Percentiles rank a stretch among this genome's conserved stretches.
Conservation (phyloP, 1,140 invertebrate genomes). For the Plutomurus gul region DNA sequence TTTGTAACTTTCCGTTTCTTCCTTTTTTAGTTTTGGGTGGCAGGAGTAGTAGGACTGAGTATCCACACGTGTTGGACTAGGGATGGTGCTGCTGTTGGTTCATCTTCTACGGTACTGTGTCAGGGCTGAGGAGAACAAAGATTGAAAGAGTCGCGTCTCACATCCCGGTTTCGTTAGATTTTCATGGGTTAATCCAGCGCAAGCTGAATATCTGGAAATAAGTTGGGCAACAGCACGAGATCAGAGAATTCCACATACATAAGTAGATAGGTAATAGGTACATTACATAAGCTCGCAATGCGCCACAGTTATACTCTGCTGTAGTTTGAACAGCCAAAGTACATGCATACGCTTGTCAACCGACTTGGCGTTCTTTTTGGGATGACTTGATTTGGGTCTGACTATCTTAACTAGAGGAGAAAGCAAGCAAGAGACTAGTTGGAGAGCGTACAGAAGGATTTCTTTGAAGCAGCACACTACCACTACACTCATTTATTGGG, state of each 20-base stretch:
- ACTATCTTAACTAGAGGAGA: not conserved
- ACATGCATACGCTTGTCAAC: not conserved
- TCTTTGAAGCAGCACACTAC: not conserved
- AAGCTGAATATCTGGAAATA: not conserved
- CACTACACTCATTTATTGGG: constrained; percentile 30
- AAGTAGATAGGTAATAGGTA: not conserved
- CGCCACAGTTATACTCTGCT: not conserved
- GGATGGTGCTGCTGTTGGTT: too few species aligned
- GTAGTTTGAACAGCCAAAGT: not conserved
- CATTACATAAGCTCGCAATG: too few species aligned
- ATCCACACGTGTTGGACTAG: too few species aligned
- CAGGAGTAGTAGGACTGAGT: too few species aligned
- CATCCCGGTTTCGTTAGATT: not conserved
- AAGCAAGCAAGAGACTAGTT: not conserved
- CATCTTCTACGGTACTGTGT: too few species aligned
- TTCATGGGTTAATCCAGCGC: not conserved
- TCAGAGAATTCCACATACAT: not conserved
- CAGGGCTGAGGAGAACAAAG: too few species aligned
- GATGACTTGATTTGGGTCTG: not conserved
- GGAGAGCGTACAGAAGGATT: not conserved
- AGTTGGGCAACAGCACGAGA: too few species aligned
- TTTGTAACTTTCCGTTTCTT: too few species aligned
- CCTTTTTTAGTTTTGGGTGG: too few species aligned
- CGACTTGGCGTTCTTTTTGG: not conserved
- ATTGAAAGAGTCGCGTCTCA: too few species aligned